Evolutionary conservation across 1,140 invertebrate species (phyloP), one percentile per base, ranked within the genome.

Genomic region (Helicorthomorpha holstii): DNA sequence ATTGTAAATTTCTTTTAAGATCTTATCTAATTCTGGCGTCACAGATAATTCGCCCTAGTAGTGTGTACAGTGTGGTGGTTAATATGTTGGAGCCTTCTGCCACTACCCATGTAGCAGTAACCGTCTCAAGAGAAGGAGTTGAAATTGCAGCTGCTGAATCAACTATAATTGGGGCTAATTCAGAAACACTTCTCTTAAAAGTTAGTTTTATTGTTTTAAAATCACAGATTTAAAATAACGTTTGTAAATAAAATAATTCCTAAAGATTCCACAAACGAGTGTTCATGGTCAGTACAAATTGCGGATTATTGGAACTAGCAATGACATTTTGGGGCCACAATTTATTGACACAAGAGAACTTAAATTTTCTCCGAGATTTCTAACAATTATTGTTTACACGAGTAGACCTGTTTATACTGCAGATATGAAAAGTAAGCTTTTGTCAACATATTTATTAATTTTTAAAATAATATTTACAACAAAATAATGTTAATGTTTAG

Each of bases 31-130:
- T 68, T 25, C n/a, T 68, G 29, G 66, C 66, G 4, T 63, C 69
- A 2, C 54, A 60, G 16, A 58, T 61, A 3, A 59, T 70, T n/a
- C 58, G 64, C 25, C 68, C 68, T 3, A 60, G 62, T 14, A 64
- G 64, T 21, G 57, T 70, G 34, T 70, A 67, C 53, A 56, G 59
- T 45, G 63, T 66, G 12, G 56, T 63, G 22, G 63, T 67, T 1
- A 59, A 60, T 21, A 55, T 69, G 22, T 47, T 64, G 10, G 38
- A 59, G 21, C 50, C 58, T 14, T 45, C 47, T 44, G 54, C 82
- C 46, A 80, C 84, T 3, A 51, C 66, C 14, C 48, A 60, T n/a
- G 59, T 69, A 0, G 52, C 62, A 7, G 57, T 66, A 1, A 66
- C 64, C 2, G 49, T 70, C 0, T 60, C 61, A 27, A 58, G 62